Percentiles rank a stretch among this genome's conserved stretches.
Conservation (phyloP, 2,797 vertebrate genomes). For the Liasis olivaceus region DNA sequence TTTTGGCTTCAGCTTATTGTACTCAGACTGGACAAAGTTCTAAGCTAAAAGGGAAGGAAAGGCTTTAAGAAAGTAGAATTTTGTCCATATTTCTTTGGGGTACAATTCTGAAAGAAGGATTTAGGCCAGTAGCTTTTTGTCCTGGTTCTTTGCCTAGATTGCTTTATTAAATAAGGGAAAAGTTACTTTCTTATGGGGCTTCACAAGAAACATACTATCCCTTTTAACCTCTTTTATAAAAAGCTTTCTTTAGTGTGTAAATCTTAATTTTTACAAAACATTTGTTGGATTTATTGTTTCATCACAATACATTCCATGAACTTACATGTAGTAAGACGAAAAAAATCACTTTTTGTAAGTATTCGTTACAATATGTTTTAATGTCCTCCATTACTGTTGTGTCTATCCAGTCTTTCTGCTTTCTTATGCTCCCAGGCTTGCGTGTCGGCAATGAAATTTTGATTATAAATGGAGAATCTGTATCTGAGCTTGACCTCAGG, state of each 20-base stretch:
- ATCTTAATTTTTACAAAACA: not conserved
- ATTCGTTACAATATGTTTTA: not conserved
- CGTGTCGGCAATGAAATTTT: conserved; percentile 87
- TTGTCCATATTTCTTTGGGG: not conserved
- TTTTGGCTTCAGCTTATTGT: not conserved
- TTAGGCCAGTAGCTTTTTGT: not conserved
- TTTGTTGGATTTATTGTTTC: not conserved
- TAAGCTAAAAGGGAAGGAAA: not conserved
- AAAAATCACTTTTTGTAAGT: conserved; percentile 9
- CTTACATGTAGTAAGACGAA: not conserved
- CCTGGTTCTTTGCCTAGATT: not conserved
- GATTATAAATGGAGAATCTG: conserved; percentile 82
- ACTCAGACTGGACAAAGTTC: not conserved
- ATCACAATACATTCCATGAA: not conserved
- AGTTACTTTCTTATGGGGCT: not conserved
- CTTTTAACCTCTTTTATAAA: conserved; percentile 15
- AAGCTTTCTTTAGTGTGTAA: not conserved
- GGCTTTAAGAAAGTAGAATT: not conserved
- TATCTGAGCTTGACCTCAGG: conserved; percentile 82
- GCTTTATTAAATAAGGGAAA: not conserved
- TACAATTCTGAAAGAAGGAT: not conserved
- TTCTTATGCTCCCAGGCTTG: conserved; percentile 76
- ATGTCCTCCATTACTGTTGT: not conserved
- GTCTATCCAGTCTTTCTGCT: not conserved
- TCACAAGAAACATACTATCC: not conserved